Conservation (phyloP, 2,888 invertebrate species). For the Cosmopolites sordidus region DNA sequence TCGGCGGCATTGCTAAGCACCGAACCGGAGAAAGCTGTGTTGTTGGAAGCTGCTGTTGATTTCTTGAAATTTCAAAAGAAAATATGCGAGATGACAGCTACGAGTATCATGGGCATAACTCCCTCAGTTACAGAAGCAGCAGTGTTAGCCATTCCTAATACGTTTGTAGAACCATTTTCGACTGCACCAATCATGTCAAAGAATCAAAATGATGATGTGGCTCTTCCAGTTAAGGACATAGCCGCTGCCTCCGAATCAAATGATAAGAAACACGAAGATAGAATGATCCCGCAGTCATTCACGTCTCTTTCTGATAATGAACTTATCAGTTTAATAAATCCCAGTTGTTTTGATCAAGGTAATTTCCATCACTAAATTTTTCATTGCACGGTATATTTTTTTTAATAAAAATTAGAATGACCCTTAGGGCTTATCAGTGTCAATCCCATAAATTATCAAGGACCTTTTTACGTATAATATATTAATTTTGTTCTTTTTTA, state of each 20-base stretch:
- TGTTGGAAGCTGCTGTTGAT: conserved; percentile 69
- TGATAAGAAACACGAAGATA: conserved; percentile 48
- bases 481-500: no score
- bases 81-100: conserved; percentile 45
- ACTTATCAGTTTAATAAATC: conserved; percentile 83
- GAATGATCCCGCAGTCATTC: conserved; percentile 66
- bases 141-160: conserved; percentile 22
- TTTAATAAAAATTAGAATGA: no score
- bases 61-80: conserved; percentile 63
- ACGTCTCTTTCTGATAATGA: conserved; percentile 85
- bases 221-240: neutral
- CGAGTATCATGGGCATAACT: conserved; percentile 31
- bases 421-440: no score
- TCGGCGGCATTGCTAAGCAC: conserved; percentile 45
- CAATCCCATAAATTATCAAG: no score
- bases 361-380: conserved; percentile 36
- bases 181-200: conserved; percentile 9
- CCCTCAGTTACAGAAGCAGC: conserved; percentile 22
- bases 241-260: conserved; percentile 14
- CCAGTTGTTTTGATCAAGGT: conserved; percentile 84
- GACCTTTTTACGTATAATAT: no score
- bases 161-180: conserved; percentile 30
- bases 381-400: conserved; percentile 11
- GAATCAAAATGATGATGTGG: neutral
- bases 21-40: conserved; percentile 69